A percentile compares a stretch with the other conserved stretches of the same genome.
Conservation (phyloP, 2,113 vertebrate genomes). For the Axis porcinus region DNA sequence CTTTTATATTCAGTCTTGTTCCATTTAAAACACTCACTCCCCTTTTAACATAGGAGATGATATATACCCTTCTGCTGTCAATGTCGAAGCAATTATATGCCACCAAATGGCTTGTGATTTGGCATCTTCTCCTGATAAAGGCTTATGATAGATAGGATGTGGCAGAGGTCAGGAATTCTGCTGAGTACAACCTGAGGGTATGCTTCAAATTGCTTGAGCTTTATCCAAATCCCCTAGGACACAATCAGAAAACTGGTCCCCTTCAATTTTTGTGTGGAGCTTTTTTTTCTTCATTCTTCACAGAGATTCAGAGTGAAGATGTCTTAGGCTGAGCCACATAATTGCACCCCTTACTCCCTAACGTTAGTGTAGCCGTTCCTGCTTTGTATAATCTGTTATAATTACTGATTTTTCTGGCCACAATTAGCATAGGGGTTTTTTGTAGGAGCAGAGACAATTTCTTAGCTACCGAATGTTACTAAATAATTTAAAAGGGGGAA, state of each 20-base stretch:
- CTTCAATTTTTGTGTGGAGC: conserved; percentile 61
- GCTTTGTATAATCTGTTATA: conserved; percentile 76
- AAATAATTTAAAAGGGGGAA: conserved; percentile 75
- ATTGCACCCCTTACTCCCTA: conserved; percentile 46
- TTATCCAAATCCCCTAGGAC: conserved; percentile 60
- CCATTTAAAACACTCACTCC: not conserved
- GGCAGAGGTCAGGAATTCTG: conserved; percentile 69
- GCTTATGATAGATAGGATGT: conserved; percentile 69
- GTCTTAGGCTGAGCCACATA: not conserved
- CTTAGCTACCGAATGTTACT: conserved; percentile 71
- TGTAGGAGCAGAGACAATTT: conserved; percentile 65
- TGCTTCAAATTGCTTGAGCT: conserved; percentile 72
- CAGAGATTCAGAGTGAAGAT: conserved; percentile 46
- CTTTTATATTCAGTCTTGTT: not conserved
- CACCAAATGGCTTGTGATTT: conserved; percentile 61
- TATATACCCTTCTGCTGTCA: not conserved
- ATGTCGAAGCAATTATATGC: conserved; percentile 64
- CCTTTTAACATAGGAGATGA: conserved; percentile 21
- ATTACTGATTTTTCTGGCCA: conserved; percentile 76
- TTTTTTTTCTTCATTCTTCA: conserved; percentile 66
- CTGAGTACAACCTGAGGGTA: conserved; percentile 63
- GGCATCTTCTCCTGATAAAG: conserved; percentile 67
- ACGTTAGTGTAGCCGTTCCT: conserved; percentile 41
- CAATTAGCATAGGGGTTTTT: conserved; percentile 76
- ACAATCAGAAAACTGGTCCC: conserved; percentile 68